Percentiles rank a stretch among this genome's conserved stretches.
Evolutionary conservation across 1,140 invertebrate species (phyloP).

Genomic region (Araneus ventricosus): DNA sequence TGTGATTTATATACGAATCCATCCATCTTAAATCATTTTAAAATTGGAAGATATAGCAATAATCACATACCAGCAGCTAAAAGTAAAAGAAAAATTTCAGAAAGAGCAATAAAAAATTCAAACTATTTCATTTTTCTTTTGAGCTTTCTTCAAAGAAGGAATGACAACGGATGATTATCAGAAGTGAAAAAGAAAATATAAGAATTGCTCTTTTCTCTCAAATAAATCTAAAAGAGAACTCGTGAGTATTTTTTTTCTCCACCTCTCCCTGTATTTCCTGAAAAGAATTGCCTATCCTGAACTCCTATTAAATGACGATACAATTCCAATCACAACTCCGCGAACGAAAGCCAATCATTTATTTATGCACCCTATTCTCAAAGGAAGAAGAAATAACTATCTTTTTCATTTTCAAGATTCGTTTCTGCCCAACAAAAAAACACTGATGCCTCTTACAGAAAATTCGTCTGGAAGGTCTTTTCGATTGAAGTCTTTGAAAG

Average conservation of each 20-base stretch:
- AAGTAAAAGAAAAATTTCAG: too few species aligned
- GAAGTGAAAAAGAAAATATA: not conserved
- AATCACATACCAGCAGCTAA: too few species aligned
- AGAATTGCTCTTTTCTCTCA: not conserved
- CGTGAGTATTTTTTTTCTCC: not conserved
- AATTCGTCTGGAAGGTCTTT: not conserved
- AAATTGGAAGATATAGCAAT: too few species aligned
- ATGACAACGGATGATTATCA: not conserved
- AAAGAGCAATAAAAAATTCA: not conserved
- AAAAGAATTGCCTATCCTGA: not conserved
- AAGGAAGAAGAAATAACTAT: not conserved
- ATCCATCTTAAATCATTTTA: too few species aligned
- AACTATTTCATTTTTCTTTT: not conserved
- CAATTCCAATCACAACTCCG: not conserved
- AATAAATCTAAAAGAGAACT: not conserved
- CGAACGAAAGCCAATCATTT: not conserved
- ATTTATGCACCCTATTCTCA: not conserved
- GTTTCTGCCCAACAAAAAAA: not conserved
- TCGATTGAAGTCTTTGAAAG: too few species aligned
- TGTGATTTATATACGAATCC: too few species aligned
- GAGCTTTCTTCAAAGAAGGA: not conserved
- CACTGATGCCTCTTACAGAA: not conserved
- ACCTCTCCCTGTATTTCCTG: not conserved
- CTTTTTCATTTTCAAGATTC: not conserved
- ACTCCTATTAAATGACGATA: not conserved